Percentiles rank a stretch among this genome's conserved stretches.
Conservation (phyloP, 2,113 vertebrate genomes). For the Gallinago jamesoni region DNA sequence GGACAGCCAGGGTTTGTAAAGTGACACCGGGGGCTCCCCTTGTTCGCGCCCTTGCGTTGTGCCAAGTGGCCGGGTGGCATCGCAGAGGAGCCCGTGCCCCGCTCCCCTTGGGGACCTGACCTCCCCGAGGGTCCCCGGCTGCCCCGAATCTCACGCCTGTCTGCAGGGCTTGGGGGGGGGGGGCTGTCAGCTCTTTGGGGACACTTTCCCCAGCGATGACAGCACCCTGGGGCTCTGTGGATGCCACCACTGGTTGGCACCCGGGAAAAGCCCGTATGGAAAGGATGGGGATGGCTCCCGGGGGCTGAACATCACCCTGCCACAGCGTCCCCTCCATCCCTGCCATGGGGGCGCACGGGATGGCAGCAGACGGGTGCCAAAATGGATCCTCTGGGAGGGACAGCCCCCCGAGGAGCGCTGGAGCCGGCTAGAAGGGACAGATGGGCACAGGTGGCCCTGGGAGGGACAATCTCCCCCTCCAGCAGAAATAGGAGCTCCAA, state of each 20-base stretch:
- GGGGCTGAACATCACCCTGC: neutral
- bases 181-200: neutral
- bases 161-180: neutral
- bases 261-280: accelerated
- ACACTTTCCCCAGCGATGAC: neutral
- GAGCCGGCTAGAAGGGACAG: neutral
- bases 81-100: neutral
- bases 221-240: neutral
- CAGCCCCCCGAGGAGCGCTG: neutral
- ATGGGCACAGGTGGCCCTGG: constrained; percentile 51
- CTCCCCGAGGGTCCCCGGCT: neutral
- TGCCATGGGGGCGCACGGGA: accelerated
- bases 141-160: accelerated
- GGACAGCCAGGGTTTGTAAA: neutral
- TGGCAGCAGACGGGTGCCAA: accelerated
- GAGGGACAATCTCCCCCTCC: neutral
- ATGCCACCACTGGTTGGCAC: neutral
- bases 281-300: accelerated
- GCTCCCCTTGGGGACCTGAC: neutral
- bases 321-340: accelerated
- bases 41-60: neutral
- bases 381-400: neutral
- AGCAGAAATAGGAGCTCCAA: constrained; percentile 29
- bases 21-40: constrained; percentile 12
- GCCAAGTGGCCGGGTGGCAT: neutral